Percentiles rank a stretch among this genome's conserved stretches.
These are phyloP conservation scores for Cercocebus atys DNA, from an alignment of 2,113 vertebrate species.

Conservation along the genomic window DNA sequence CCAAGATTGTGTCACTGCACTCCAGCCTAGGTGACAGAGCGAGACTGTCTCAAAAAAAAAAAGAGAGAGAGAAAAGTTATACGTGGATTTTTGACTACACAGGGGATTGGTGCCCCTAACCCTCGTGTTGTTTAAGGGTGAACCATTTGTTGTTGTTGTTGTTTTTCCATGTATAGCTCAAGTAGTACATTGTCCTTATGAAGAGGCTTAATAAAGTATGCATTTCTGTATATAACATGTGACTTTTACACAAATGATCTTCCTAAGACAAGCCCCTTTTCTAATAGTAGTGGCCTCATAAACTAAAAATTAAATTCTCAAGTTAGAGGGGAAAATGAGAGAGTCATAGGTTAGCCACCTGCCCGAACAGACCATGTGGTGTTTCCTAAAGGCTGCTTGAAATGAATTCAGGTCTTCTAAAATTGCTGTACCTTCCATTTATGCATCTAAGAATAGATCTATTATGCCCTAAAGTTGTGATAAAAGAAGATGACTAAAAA, in stretches of 20 bases:
- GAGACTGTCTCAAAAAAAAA: too few relatives aligned
- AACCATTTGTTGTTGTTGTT: neutral
- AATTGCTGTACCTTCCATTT: neutral
- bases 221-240: neutral
- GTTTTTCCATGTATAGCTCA: neutral
- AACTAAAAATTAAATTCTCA: slow-evolving; percentile 24
- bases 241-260: neutral
- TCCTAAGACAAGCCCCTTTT: neutral
- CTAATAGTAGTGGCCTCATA: slow-evolving; percentile 1
- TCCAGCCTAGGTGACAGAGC: too few relatives aligned
- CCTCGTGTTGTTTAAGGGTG: neutral
- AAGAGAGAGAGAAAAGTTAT: too few relatives aligned
- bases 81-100: too few relatives aligned
- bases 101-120: neutral
- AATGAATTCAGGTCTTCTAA: neutral
- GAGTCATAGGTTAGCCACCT: neutral
- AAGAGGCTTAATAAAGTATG: neutral
- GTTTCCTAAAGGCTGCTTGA: neutral
- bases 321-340: neutral
- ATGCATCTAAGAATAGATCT: neutral
- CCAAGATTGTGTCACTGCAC: too few relatives aligned
- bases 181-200: neutral
- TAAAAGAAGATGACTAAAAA: slow-evolving; percentile 11
- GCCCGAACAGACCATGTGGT: neutral
- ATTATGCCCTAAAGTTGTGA: neutral